A percentile compares a stretch with the other conserved stretches of the same genome.
Conservation (phyloP, 2,113 vertebrate genomes). For the Anguilla rostrata region DNA sequence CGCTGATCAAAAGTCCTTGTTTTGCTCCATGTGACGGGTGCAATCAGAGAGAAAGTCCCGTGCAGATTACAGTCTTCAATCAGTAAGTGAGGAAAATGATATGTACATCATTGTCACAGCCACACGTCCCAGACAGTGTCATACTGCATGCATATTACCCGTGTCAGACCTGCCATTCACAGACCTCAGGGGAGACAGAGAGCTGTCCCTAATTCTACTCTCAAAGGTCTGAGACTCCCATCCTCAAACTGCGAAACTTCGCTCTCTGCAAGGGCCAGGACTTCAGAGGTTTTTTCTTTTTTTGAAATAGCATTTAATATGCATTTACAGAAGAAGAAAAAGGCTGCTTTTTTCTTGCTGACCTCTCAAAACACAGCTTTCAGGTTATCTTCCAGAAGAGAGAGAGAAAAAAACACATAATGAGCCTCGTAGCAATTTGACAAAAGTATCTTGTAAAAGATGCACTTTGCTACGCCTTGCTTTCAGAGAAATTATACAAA, state of each 20-base stretch:
- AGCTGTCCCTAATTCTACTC: slow-evolving; percentile 66
- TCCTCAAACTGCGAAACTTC: slow-evolving; percentile 41
- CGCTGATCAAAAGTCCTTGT: slow-evolving; percentile 69
- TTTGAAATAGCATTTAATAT: slow-evolving; percentile 69
- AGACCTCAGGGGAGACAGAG: slow-evolving; percentile 64
- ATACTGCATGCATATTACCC: slow-evolving; percentile 73
- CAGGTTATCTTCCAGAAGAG: slow-evolving; percentile 44
- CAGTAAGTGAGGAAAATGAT: slow-evolving; percentile 78
- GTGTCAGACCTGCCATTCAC: slow-evolving; percentile 74
- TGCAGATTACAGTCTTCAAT: slow-evolving; percentile 81
- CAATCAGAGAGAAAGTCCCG: slow-evolving; percentile 76
- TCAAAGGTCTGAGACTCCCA: slow-evolving; percentile 53
- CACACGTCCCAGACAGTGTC: slow-evolving; percentile 59
- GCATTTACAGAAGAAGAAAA: slow-evolving; percentile 43
- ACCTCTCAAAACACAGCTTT: not conserved
- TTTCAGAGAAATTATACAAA: not conserved
- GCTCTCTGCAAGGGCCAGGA: slow-evolving; percentile 59
- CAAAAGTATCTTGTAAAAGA: not conserved
- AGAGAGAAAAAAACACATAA: not conserved
- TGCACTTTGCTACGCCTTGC: not conserved
- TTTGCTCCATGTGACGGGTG: slow-evolving; percentile 71
- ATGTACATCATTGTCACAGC: slow-evolving; percentile 76
- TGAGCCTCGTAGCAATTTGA: not conserved
- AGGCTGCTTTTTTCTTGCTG: not conserved
- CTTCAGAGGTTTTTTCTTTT: slow-evolving; percentile 55